These are phyloP conservation scores for Catostylus mosaicus DNA, from an alignment of 30 jellyfish, hydroid and myxozoan genomes.

Conservation along the genomic window DNA sequence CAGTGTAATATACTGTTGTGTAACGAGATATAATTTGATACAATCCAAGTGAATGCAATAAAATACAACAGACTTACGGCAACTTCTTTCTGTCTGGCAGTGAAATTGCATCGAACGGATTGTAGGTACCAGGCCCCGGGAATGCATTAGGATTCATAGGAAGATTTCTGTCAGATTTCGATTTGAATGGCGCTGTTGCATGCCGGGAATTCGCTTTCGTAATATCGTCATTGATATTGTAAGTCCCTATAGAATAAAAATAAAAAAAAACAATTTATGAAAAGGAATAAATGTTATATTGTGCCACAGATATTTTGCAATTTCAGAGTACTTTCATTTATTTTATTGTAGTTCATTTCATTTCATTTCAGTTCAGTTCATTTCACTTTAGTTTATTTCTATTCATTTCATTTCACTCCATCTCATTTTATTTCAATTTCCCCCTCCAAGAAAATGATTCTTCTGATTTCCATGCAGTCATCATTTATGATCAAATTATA, in stretches of 20 bases:
- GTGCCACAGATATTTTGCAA: too few relatives aligned
- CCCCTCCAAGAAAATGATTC: too few relatives aligned
- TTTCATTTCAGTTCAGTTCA: too few relatives aligned
- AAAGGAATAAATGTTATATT: neutral
- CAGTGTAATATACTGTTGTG: neutral
- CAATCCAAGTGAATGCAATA: neutral
- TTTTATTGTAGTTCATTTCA: too few relatives aligned
- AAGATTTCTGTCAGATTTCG: conserved; percentile 65
- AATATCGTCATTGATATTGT: conserved; percentile 53
- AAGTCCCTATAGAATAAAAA: conserved; percentile 61
- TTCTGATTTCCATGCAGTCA: too few relatives aligned
- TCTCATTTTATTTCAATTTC: too few relatives aligned
- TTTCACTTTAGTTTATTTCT: too few relatives aligned
- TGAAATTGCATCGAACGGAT: conserved; percentile 69
- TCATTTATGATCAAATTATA: too few relatives aligned
- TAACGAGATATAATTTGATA: neutral
- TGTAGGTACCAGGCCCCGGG: conserved; percentile 97
- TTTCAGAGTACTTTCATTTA: too few relatives aligned
- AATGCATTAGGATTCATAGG: conserved; percentile 1
- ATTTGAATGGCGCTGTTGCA: conserved; percentile 84
- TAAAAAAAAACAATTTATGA: neutral
- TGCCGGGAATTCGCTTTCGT: conserved; percentile 58
- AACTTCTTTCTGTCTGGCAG: conserved; percentile 69
- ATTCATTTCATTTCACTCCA: too few relatives aligned
- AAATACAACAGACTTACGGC: conserved; percentile 68